A percentile compares a stretch with the other conserved stretches of the same genome.
These are phyloP conservation scores for Drosophila tristis DNA, from an alignment of 1,140 invertebrate genomes.

Conservation along the genomic window DNA sequence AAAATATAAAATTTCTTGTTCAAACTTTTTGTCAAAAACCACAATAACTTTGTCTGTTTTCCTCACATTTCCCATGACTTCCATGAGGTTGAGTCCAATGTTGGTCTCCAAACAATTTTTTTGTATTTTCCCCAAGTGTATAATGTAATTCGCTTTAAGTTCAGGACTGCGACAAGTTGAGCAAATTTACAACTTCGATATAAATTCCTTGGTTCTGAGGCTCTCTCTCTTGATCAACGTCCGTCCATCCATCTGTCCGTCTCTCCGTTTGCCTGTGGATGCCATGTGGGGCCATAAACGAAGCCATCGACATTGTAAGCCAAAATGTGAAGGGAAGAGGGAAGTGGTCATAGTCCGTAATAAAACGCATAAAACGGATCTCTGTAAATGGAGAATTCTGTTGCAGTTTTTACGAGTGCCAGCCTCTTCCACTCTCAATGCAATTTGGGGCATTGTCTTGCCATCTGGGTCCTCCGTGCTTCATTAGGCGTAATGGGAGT, in stretches of 20 bases:
- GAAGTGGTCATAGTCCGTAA: constrained; percentile 21
- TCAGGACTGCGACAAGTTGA: constrained; percentile 38
- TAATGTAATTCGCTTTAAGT: constrained; percentile 45
- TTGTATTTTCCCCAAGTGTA: constrained; percentile 53
- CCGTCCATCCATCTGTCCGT: too few relatives aligned
- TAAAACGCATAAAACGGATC: constrained; percentile 49
- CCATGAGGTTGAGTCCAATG: not conserved
- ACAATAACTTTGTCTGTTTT: constrained; percentile 3
- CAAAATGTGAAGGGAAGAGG: constrained; percentile 2
- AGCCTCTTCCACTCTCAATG: constrained; percentile 28
- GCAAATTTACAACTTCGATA: constrained; percentile 50
- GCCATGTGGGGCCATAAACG: constrained; percentile 43
- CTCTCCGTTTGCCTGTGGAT: not conserved
- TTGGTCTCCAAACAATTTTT: constrained; percentile 54
- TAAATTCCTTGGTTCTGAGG: constrained; percentile 31
- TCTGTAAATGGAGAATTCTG: constrained; percentile 45
- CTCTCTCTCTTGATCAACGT: not conserved
- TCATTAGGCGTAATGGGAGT: constrained; percentile 49
- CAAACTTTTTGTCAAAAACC: constrained; percentile 27
- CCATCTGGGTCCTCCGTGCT: constrained; percentile 22
- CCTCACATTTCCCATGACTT: not conserved
- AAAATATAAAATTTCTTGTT: constrained; percentile 38
- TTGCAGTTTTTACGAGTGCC: constrained; percentile 53
- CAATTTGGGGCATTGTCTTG: constrained; percentile 59
- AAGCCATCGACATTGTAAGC: constrained; percentile 35